Evolutionary conservation across 2,113 vertebrate species (phyloP), one percentile per base, ranked within the genome.

Genomic region (Motacilla alba): DNA sequence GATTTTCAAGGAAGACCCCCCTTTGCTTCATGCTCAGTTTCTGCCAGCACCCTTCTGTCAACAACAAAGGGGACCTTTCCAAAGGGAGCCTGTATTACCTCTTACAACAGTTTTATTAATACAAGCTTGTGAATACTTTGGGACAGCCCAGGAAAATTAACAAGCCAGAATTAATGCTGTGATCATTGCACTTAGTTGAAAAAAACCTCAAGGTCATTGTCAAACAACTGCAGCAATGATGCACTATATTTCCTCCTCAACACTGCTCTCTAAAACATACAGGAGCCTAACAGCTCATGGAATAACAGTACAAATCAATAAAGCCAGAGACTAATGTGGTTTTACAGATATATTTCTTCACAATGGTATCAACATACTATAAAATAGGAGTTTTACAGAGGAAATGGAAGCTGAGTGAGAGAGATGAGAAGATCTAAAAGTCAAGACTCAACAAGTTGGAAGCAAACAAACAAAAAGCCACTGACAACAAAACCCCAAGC

Each of bases 261-360:
- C 23, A 9, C 18, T 50, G 26, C 35, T 73, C 44, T 83, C 82
- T 39, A 64, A 91, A 91, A 43, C 22, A 30, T 3, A 20, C 22
- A 2, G 3, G n/a, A 83, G 47, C 44, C 35, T n/a, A 58, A 30
- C 67, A 77, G 76, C 63, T 92, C 35, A 31, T 1, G 4, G 43
- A 87, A 60, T 64, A 78, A 87, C 56, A 75, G 35, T 53, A 91
- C 15, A 52, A 66, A 92, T 86, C 93, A 92, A 92, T 81, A 81
- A 78, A 89, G 31, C 21, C 47, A 44, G 58, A 76, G 43, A 87
- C 30, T 79, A 76, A 91, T 64, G 89, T 14, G 41, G 27, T 46
- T 94, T 89, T 68, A 43, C 15, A 64, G n/a, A 90, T 59, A 12
- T 79, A 68, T 87, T 93, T 76, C 83, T 91, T 94, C 89, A 79